Base-by-base conservation (phyloP, 2,113 vertebrate species). In the Eulacestoma nigropectus region DNA sequence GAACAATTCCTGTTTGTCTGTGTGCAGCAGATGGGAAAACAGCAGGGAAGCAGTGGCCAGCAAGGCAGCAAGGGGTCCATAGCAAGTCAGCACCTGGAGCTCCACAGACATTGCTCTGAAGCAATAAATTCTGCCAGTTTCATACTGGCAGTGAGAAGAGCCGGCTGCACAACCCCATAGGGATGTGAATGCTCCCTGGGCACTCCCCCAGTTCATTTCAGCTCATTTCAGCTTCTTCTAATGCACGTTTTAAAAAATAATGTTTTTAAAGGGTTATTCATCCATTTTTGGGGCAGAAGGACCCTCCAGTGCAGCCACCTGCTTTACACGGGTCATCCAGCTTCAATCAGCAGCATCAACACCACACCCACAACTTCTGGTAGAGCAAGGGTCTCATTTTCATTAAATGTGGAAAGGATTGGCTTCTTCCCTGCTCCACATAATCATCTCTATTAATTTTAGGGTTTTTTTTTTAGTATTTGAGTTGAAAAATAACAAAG, bases 21-120 rank as follows among this genome's bases (percentile, higher is more conserved):
- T 6, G 19, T 44, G 87, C 70, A 92, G 72, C 88, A 96, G 91
- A 87, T 57, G 80, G 50, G 44, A 46, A 39, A 89, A 7, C 87
- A 50, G 50, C 50, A 77, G 63, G 91, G 47, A 30, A 70, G 47
- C 32, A 46, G 42, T 57, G 57, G 26, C n/a, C 76, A 95, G 79
- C 62, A 63, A 72, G 72, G 80, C 87, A 93, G 92, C 75, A 44
- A 92, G 91, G n/a, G 75, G 47, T 82, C 53, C 87, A 4, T 1
- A 27, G 63, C 79, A 79, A 17, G 6, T 76, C 57, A 25, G 78
- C 89, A 87, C 60, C 77, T 68, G 60, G 35, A 91, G 33, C 60
- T 67, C 60, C 55, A 30, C 73, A 59, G 56, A 84, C 65, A 4
- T 3, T 37, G 42, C 52, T 2, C 2, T 72, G n/a, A 89, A 84